Evolutionary conservation across 2,888 invertebrate species (phyloP).

Genomic region (Pardosa pseudoannulata): DNA sequence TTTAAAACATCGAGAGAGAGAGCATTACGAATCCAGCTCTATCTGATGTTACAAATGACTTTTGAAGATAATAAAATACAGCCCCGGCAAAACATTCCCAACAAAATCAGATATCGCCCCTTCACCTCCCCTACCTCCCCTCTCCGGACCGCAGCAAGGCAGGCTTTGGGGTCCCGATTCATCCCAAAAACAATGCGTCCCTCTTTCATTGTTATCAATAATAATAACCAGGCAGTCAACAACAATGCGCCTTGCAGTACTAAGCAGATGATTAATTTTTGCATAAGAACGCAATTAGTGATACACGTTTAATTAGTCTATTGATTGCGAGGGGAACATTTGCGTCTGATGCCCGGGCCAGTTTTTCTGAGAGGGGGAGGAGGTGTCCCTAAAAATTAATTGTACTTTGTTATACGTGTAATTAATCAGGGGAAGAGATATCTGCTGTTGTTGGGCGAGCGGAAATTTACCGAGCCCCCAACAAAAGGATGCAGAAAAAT

Average conservation of each 20-base stretch:
- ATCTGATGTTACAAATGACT: constrained; percentile 10
- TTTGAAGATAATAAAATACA: constrained; percentile 14
- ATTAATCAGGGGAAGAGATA: constrained; percentile 66
- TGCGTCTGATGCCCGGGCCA: constrained; percentile 48
- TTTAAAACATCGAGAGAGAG: neutral
- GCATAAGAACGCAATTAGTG: constrained; percentile 71
- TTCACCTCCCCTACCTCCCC: neutral
- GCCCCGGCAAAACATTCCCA: neutral
- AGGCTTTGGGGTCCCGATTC: neutral
- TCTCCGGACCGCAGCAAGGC: neutral
- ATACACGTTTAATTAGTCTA: constrained; percentile 68
- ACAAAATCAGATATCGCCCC: neutral
- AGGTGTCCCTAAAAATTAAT: constrained; percentile 64
- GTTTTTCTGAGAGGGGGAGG: constrained; percentile 27
- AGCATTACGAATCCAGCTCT: neutral
- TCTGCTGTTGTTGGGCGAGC: constrained; percentile 60
- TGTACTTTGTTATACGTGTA: constrained; percentile 68
- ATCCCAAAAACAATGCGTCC: neutral
- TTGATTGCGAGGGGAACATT: constrained; percentile 49
- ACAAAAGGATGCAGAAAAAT: constrained; percentile 66
- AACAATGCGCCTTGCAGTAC: constrained; percentile 52
- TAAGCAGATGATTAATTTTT: constrained; percentile 62
- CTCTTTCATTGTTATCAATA: constrained; percentile 34
- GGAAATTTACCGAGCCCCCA: constrained; percentile 36
- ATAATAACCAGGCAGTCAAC: constrained; percentile 65